Evolutionary conservation across 2,113 vertebrate species (phyloP).

Genomic region (Caretta caretta): DNA sequence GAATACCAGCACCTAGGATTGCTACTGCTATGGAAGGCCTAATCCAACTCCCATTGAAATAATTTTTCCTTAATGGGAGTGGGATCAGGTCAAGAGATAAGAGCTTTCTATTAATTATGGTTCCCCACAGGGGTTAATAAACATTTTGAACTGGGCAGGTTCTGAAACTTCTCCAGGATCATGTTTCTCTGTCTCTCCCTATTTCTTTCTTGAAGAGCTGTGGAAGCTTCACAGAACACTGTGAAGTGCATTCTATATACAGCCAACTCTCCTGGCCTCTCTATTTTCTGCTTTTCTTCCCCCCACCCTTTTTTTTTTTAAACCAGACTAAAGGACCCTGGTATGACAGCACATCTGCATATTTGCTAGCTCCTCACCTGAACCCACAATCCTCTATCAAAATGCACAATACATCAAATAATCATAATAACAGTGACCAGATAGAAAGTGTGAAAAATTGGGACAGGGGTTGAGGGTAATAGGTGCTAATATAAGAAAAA

Average conservation of each 20-base stretch:
- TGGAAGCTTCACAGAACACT: background rate
- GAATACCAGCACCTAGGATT: background rate
- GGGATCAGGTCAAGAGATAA: background rate
- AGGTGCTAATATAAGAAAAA: too few relatives aligned
- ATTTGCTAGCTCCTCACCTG: background rate
- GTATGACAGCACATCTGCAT: background rate
- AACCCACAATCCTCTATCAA: background rate
- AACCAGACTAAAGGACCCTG: background rate
- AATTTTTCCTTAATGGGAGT: background rate
- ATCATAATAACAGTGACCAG: too few relatives aligned
- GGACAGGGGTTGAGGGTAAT: too few relatives aligned
- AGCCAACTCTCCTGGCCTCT: background rate
- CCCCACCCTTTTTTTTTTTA: background rate
- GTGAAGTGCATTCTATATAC: background rate
- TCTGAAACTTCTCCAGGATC: background rate
- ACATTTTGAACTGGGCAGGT: background rate
- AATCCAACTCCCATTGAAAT: background rate
- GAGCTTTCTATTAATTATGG: background rate
- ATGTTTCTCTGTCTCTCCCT: background rate
- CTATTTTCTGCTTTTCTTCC: background rate
- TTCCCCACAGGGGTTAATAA: background rate
- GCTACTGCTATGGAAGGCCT: background rate
- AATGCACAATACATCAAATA: background rate
- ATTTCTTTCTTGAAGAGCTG: background rate
- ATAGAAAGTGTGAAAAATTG: too few relatives aligned